A percentile compares a stretch with the other conserved stretches of the same genome.
phyloP scores from a whole-genome alignment of 2,113 vertebrate genomes.

The Pollimyrus isidori region DNA sequence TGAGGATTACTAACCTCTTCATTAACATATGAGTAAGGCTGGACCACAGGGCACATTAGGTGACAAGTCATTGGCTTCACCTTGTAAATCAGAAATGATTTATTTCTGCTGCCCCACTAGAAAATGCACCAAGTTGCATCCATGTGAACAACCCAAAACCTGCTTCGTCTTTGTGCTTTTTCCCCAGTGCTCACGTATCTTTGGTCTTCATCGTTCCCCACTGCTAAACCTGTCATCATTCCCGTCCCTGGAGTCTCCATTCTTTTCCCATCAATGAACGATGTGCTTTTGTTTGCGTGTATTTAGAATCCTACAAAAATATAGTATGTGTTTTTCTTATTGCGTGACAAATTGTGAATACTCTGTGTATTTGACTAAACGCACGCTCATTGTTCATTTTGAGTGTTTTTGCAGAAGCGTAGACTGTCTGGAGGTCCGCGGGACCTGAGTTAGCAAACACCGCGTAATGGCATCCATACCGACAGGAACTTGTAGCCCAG shows the following conservation, averaged over 20 bases:
- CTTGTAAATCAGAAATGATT: not conserved
- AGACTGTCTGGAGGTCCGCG: not conserved
- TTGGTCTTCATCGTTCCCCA: not conserved
- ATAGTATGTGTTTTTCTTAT: not conserved
- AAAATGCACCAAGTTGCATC: not conserved
- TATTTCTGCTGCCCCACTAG: not conserved
- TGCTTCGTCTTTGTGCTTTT: not conserved
- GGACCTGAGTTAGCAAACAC: not conserved
- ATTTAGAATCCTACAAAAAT: not conserved
- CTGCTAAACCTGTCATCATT: not conserved
- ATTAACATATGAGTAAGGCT: not conserved
- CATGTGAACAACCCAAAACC: not conserved
- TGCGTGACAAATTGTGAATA: not conserved
- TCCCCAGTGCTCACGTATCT: not conserved
- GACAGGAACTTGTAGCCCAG: conserved; percentile 78
- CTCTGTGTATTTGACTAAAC: not conserved
- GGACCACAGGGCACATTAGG: not conserved
- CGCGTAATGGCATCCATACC: conserved; percentile 46
- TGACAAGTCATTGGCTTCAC: not conserved
- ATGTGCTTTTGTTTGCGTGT: not conserved
- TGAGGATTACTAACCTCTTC: not conserved
- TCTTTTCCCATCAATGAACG: not conserved
- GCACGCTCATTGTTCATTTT: too few relatives aligned
- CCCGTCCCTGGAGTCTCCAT: not conserved
- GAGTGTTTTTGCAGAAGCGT: not conserved